Evolutionary conservation across 2,888 invertebrate genomes (phyloP).

Genomic region (Cantharis rufa): DNA sequence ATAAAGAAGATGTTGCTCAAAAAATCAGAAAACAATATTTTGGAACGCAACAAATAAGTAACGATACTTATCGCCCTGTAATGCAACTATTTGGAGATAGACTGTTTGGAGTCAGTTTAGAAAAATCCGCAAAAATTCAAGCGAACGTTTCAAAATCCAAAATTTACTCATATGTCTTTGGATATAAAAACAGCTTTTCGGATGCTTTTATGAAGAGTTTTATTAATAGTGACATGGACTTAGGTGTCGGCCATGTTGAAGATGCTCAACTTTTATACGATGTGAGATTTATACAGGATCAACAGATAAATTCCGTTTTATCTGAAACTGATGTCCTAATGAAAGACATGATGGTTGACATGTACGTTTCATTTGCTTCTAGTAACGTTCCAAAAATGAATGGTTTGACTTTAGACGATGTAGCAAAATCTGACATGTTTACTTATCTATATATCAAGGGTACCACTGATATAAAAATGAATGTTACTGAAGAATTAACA

Average conservation of each 20-base stretch:
- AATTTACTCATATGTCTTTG: conserved; percentile 1
- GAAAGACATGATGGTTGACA: neutral
- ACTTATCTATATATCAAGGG: neutral
- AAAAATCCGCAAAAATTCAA: neutral
- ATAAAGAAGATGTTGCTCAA: neutral
- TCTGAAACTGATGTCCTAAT: conserved; percentile 1
- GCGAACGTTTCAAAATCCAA: neutral
- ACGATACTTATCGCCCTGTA: neutral
- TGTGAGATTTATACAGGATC: neutral
- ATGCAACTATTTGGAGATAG: conserved; percentile 3
- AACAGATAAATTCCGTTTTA: neutral
- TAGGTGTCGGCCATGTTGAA: neutral
- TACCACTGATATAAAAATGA: neutral
- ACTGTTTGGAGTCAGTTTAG: neutral
- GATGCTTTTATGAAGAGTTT: neutral
- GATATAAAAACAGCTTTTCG: neutral
- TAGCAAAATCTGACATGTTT: neutral
- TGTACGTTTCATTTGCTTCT: conserved; percentile 5
- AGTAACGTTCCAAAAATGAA: neutral
- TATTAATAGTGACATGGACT: neutral
- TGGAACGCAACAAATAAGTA: neutral
- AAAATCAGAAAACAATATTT: conserved; percentile 5
- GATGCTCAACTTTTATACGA: neutral
- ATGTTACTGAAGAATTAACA: neutral
- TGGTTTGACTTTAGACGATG: neutral